Evolutionary conservation across 2,888 invertebrate species (phyloP).

Genomic region (Norana najaformis): DNA sequence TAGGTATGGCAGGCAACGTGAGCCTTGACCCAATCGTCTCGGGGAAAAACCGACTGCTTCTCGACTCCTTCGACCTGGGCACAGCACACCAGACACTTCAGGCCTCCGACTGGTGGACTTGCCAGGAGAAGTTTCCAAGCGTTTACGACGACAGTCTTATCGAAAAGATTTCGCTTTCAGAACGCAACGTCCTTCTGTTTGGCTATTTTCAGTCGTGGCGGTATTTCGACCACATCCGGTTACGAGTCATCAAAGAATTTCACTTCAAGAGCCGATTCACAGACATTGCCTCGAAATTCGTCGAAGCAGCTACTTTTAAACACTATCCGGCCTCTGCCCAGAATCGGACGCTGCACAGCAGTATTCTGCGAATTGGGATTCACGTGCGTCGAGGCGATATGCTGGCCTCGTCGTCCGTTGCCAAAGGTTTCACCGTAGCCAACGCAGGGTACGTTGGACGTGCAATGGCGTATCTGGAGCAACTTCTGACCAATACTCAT

Average conservation of each 20-base stretch:
- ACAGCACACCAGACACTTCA: neutral
- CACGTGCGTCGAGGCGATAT: slow-evolving; percentile 9
- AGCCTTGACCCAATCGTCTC: neutral
- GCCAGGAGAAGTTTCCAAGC: neutral
- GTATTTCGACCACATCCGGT: slow-evolving; percentile 21
- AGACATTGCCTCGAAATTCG: neutral
- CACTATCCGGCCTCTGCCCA: neutral
- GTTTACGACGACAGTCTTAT: neutral
- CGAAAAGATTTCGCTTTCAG: neutral
- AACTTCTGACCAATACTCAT: neutral
- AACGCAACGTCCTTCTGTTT: neutral
- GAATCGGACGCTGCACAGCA: neutral
- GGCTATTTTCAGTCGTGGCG: slow-evolving; percentile 23
- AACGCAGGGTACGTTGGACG: neutral
- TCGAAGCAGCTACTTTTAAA: neutral
- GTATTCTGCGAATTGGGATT: neutral
- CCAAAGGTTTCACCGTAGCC: neutral
- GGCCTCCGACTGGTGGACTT: neutral
- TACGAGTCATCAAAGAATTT: neutral
- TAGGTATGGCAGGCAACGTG: neutral
- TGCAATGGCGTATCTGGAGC: neutral
- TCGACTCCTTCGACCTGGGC: neutral
- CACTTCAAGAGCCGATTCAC: neutral
- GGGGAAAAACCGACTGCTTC: neutral
- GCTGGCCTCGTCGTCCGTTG: neutral